Evolutionary conservation across 2,113 vertebrate species (phyloP), one percentile per base, ranked within the genome.

Genomic region (Piliocolobus tephrosceles): DNA sequence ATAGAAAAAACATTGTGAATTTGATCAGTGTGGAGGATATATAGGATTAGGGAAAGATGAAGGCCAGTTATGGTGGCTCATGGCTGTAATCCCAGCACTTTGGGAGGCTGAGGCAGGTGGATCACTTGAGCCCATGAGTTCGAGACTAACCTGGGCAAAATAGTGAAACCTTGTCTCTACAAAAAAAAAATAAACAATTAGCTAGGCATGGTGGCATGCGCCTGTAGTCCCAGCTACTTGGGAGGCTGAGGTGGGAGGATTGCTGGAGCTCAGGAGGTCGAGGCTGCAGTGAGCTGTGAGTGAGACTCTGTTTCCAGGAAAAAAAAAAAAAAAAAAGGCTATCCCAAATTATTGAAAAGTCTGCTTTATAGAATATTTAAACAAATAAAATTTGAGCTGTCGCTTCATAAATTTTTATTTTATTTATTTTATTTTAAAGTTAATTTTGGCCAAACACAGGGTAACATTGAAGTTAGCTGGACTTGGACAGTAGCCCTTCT

Each of bases 281-380:
- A 30, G 61, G 61, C 61, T 64, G 27, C 27, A 64, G 27, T 64
- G 61, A 64, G 61, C 61, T 27, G 13, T 14, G 61, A 64, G 12
- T 64, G 61, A 64, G 27, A 64, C 27, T 64, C 27, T 64, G 11
- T 64, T 64, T 64, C 11, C 11, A 64, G 27, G 2, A 30, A 61
- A 61, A 30, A 64, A 30, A 30, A 30, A 30, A 12, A 64, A 61
- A 12, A 30, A 64, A 35, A 82, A 30, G 38, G 1, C 30, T 57
- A 6, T 86, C 11, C 43, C 61, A 83, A 55, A 55, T 68, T 43
- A 87, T 30, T 64, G 66, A 35, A 68, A 68, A n/a, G 66, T 94
- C 52, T 86, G 38, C n/a, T 94, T 91, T 81, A 32, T 79, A 58
- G 43, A 50, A 30, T 55, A 89, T 92, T 90, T 90, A 96, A 79